These are phyloP conservation scores for Chelon auratus DNA, from an alignment of 2,797 vertebrate species.

Conservation along the genomic window DNA sequence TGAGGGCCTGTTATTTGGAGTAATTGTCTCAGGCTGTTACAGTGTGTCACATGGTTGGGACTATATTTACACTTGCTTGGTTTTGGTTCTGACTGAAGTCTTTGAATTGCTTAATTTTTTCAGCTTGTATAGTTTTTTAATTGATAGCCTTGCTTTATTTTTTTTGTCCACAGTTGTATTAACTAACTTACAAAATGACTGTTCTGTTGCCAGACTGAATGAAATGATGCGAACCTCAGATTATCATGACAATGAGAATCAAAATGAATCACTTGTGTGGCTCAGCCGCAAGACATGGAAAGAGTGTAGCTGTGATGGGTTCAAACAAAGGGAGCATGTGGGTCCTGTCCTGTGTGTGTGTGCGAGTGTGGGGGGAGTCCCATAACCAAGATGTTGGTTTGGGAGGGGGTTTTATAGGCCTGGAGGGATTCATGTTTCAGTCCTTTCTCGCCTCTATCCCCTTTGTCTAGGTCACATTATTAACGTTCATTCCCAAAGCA, in stretches of 20 bases:
- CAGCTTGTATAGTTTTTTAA: constrained; percentile 29
- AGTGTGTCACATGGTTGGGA: constrained; percentile 24
- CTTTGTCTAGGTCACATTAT: constrained; percentile 64
- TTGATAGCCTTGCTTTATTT: constrained; percentile 30
- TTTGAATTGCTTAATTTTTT: constrained; percentile 34
- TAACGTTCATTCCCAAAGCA: constrained; percentile 58
- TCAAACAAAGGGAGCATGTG: constrained; percentile 77
- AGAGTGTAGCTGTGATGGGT: constrained; percentile 54
- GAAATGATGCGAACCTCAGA: constrained; percentile 49
- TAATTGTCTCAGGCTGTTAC: constrained; percentile 47
- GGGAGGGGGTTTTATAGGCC: constrained; percentile 65
- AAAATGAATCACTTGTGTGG: constrained; percentile 61
- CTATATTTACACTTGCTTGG: constrained; percentile 31
- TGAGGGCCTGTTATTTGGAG: constrained; percentile 32
- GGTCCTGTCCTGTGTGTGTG: constrained; percentile 44
- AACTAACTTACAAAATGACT: constrained; percentile 49
- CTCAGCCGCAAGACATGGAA: constrained; percentile 56
- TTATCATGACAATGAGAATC: constrained; percentile 71
- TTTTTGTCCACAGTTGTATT: constrained; percentile 10
- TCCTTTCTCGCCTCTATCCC: constrained; percentile 43
- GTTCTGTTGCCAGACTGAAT: constrained; percentile 43
- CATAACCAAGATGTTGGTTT: constrained; percentile 60
- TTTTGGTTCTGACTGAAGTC: constrained; percentile 40
- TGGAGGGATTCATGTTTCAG: constrained; percentile 78
- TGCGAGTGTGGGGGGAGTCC: constrained; percentile 50